Evolutionary conservation across 1,140 invertebrate genomes (phyloP).

Genomic region (Zaprionus africanus): DNA sequence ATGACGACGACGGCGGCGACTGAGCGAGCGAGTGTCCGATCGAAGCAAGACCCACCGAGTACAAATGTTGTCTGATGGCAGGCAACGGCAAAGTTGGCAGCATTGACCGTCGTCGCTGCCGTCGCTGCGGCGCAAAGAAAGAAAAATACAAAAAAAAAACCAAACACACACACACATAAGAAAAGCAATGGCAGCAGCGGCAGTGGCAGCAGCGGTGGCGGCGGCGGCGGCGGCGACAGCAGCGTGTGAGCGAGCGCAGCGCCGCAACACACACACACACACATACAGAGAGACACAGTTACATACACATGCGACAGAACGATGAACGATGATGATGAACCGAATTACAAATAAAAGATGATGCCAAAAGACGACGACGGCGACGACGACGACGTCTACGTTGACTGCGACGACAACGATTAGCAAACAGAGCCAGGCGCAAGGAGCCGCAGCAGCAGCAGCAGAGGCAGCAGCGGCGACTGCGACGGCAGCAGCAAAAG

Average conservation of each 20-base stretch:
- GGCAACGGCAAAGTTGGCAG: constrained; percentile 77
- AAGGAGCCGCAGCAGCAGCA: constrained; percentile 68
- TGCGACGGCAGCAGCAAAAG: constrained; percentile 68
- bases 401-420: constrained; percentile 77
- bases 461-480: constrained; percentile 50
- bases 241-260: constrained; percentile 49
- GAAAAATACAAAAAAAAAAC: constrained; percentile 56
- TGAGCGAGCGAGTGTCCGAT: constrained; percentile 57
- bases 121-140: constrained; percentile 56
- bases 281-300: constrained; percentile 38
- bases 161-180: constrained; percentile 45
- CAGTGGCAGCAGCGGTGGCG: constrained; percentile 33
- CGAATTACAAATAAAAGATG: constrained; percentile 84
- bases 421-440: constrained; percentile 72
- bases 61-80: constrained; percentile 82
- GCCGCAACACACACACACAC: constrained; percentile 50
- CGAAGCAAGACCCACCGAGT: constrained; percentile 80
- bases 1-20: constrained; percentile 33
- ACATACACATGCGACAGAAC: constrained; percentile 70
- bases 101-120: constrained; percentile 70
- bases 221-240: constrained; percentile 23
- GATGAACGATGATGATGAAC: constrained; percentile 84
- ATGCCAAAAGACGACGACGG: constrained; percentile 81
- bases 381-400: constrained; percentile 53
- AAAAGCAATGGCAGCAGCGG: constrained; percentile 53